Conservation (phyloP, 2,113 vertebrate species). For the Neomonachus schauinslandi region DNA sequence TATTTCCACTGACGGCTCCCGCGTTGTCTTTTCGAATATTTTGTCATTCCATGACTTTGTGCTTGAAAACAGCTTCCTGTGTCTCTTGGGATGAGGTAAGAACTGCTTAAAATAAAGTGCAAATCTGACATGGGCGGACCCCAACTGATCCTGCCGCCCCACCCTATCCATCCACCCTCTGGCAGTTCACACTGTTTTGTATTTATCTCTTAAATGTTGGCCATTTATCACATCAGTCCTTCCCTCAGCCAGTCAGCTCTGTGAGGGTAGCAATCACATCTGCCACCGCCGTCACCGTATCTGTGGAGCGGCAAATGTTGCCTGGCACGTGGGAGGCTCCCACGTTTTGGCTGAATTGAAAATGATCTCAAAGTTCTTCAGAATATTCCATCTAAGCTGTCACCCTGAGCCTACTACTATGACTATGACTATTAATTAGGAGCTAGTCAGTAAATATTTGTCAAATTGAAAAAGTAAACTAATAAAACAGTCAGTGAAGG, state of each 20-base stretch:
- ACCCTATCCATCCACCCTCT: too few species aligned
- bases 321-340: background rate
- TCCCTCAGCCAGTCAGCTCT: background rate
- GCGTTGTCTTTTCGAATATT: background rate
- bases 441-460: background rate
- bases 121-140: background rate
- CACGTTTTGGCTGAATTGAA: background rate
- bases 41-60: background rate
- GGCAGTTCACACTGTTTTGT: background rate
- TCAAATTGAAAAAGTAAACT: background rate
- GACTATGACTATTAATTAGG: background rate
- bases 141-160: background rate
- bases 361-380: background rate
- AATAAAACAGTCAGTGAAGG: background rate
- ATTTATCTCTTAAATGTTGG: background rate
- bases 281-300: background rate
- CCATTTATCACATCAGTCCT: rapidly evolving
- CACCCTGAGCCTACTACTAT: background rate
- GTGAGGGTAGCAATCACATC: background rate
- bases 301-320: background rate
- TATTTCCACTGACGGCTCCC: background rate
- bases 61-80: background rate
- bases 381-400: background rate
- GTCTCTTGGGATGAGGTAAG: background rate
- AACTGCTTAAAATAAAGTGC: background rate